Conservation (phyloP, 2,888 invertebrate genomes). For the Epistrophe grossulariae region DNA sequence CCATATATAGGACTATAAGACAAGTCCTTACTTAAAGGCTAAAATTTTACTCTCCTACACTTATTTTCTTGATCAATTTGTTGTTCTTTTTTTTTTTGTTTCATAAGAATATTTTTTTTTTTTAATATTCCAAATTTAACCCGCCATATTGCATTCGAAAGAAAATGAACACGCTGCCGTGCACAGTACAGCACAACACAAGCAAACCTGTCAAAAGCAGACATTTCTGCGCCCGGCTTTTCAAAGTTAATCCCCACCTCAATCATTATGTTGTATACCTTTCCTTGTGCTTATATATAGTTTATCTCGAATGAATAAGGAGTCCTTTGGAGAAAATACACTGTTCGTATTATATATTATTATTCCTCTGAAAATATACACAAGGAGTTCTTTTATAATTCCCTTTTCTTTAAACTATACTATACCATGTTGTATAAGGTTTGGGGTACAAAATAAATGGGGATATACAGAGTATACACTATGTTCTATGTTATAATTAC, state of each 20-base stretch:
- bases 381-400: slow-evolving; percentile 23
- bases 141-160: slow-evolving; percentile 61
- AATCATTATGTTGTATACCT: slow-evolving; percentile 16
- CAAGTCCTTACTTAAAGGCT: background rate
- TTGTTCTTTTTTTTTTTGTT: slow-evolving; percentile 15
- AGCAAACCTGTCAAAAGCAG: slow-evolving; percentile 72
- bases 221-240: slow-evolving; percentile 62
- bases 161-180: slow-evolving; percentile 46
- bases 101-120: slow-evolving; percentile 10
- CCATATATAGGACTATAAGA: background rate
- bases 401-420: slow-evolving; percentile 22
- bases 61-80: slow-evolving; percentile 44
- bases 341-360: background rate
- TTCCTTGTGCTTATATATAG: slow-evolving; percentile 13
- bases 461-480: slow-evolving; percentile 2
- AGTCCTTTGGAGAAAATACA: slow-evolving; percentile 65
- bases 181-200: slow-evolving; percentile 35
- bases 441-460: slow-evolving; percentile 39
- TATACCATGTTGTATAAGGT: slow-evolving; percentile 26
- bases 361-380: slow-evolving; percentile 21
- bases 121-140: slow-evolving; percentile 61
- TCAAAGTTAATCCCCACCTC: slow-evolving; percentile 67
- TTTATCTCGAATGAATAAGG: slow-evolving; percentile 18
- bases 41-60: background rate
- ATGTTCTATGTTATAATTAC: slow-evolving; percentile 63